These are phyloP conservation scores for Uria lomvia DNA, from an alignment of 2,113 vertebrate species.

Conservation along the genomic window DNA sequence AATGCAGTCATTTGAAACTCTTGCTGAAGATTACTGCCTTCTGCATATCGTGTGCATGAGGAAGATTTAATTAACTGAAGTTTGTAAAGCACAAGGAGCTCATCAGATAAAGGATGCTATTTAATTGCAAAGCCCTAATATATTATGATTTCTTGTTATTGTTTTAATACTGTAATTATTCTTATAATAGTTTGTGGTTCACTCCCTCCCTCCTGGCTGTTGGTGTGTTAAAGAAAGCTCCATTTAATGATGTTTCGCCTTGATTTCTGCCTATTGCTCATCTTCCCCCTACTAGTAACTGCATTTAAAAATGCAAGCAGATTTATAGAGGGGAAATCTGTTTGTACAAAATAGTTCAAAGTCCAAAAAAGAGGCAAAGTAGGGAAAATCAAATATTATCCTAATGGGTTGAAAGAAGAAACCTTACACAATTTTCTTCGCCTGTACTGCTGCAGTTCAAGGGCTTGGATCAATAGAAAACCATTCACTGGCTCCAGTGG, in stretches of 20 bases:
- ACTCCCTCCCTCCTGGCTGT: not conserved
- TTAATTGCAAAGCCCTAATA: not conserved
- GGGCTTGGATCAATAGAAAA: slow-evolving; percentile 39
- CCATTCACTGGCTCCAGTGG: not conserved
- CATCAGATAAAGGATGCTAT: not conserved
- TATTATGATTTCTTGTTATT: not conserved
- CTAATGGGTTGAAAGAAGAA: not conserved
- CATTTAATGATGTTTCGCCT: not conserved
- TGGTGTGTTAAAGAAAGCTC: not conserved
- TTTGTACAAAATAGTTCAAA: not conserved
- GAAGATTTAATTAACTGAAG: slow-evolving; percentile 9
- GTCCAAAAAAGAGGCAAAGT: not conserved
- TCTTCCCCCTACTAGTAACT: not conserved
- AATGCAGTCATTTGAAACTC: not conserved
- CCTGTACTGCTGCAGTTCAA: not conserved
- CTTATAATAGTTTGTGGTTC: not conserved
- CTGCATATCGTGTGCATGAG: not conserved
- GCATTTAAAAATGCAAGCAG: not conserved
- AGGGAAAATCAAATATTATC: not conserved
- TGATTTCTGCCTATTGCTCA: not conserved
- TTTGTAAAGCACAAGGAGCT: not conserved
- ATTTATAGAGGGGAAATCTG: not conserved
- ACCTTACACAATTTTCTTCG: not conserved
- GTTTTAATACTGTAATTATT: not conserved
- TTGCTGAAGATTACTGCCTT: slow-evolving; percentile 1